A percentile compares a stretch with the other conserved stretches of the same genome.
Conservation (phyloP, 2,888 invertebrate genomes). For the Petrolisthes manimaculis region DNA sequence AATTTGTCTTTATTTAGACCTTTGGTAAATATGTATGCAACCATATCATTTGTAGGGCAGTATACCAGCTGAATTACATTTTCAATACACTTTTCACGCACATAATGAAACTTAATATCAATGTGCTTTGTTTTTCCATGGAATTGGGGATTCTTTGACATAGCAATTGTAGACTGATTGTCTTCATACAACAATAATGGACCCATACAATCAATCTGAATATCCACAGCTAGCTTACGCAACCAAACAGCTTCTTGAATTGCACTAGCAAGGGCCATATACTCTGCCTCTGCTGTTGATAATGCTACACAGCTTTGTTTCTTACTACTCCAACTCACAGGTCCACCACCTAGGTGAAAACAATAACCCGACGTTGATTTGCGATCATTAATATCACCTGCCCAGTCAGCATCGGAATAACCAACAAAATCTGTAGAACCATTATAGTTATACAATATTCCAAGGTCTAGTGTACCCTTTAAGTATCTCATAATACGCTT, state of each 20-base stretch:
- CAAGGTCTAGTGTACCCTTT: slow-evolving; percentile 49
- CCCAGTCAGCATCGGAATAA: slow-evolving; percentile 66
- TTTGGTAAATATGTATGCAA: slow-evolving; percentile 18
- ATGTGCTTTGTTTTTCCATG: slow-evolving; percentile 60
- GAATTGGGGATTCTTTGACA: slow-evolving; percentile 49
- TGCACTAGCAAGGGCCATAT: slow-evolving; percentile 61
- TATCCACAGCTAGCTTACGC: slow-evolving; percentile 51
- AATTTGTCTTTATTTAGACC: slow-evolving; percentile 9
- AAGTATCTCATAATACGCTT: slow-evolving; percentile 63
- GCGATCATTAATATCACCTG: slow-evolving; percentile 62
- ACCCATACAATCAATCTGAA: slow-evolving; percentile 11
- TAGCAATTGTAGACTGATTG: slow-evolving; percentile 57
- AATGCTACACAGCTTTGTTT: slow-evolving; percentile 65
- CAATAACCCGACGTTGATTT: slow-evolving; percentile 65
- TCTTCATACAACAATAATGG: slow-evolving; percentile 46
- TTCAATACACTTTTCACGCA: slow-evolving; percentile 43
- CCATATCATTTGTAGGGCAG: slow-evolving; percentile 15
- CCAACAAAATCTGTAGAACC: slow-evolving; percentile 37
- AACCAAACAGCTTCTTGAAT: slow-evolving; percentile 65
- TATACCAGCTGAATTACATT: slow-evolving; percentile 15
- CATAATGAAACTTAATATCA: slow-evolving; percentile 58
- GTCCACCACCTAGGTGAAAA: slow-evolving; percentile 53
- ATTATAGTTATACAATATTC: slow-evolving; percentile 31
- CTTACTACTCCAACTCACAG: slow-evolving; percentile 63
- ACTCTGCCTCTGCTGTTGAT: slow-evolving; percentile 66